Conservation (phyloP, 2,797 vertebrate genomes). For the Basileuterus tristriatus region DNA sequence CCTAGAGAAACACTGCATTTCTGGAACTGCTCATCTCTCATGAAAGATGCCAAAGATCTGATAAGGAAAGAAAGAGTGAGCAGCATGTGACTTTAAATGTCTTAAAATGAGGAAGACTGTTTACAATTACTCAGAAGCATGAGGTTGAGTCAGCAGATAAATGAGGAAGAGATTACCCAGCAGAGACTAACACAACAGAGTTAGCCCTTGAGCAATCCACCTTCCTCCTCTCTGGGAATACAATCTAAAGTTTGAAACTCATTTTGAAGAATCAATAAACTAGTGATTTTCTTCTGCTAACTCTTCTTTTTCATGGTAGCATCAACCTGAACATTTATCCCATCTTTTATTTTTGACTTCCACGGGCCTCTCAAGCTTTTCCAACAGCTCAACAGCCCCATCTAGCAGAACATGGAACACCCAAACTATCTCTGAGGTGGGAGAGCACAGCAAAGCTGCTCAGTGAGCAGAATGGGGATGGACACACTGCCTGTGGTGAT, state of each 20-base stretch:
- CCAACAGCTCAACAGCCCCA: conserved; percentile 57
- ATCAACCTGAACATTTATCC: background rate
- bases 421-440: background rate
- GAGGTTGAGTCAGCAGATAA: conserved; percentile 41
- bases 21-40: background rate
- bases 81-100: conserved; percentile 17
- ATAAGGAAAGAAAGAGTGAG: background rate
- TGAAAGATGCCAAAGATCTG: background rate
- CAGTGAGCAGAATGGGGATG: background rate
- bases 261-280: background rate
- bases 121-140: conserved; percentile 36
- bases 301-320: background rate
- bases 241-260: background rate
- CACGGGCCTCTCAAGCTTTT: background rate
- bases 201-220: background rate
- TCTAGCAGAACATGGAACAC: background rate
- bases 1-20: background rate
- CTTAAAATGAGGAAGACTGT: conserved; percentile 45
- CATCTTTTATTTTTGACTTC: background rate
- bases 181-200: background rate
- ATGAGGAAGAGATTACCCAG: conserved; percentile 40
- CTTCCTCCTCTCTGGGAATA: background rate
- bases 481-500: fast-evolving
- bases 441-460: background rate
- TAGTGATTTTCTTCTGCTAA: background rate